Conservation (phyloP, 2,797 vertebrate genomes). For the Dendrocincla tyrannina region DNA sequence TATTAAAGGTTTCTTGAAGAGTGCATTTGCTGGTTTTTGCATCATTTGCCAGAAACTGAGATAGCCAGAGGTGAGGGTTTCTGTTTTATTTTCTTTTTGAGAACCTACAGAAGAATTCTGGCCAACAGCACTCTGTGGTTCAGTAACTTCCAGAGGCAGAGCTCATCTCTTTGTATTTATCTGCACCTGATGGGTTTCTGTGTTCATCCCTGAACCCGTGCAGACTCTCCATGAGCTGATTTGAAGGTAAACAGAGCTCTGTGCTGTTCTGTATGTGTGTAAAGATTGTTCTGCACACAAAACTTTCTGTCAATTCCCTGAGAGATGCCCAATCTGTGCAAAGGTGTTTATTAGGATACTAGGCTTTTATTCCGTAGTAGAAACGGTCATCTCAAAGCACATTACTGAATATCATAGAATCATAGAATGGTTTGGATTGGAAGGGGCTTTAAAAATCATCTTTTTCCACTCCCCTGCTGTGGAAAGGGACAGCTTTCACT, state of each 20-base stretch:
- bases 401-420: background rate
- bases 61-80: background rate
- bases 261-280: background rate
- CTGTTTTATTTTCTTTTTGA: background rate
- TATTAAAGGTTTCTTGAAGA: background rate
- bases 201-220: background rate
- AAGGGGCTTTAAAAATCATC: background rate
- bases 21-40: background rate
- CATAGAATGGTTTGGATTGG: background rate
- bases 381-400: background rate
- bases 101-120: background rate
- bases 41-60: background rate
- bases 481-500: background rate
- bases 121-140: background rate
- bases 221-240: accelerated
- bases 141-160: background rate
- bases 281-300: background rate
- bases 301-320: background rate
- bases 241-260: background rate
- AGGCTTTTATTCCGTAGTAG: background rate
- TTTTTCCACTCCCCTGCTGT: background rate
- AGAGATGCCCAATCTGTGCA: background rate
- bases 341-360: accelerated
- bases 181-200: background rate
- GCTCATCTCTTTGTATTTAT: accelerated